phyloP scores from a whole-genome alignment of 2,888 invertebrate genomes.

The Synanthedon myopaeformis region DNA sequence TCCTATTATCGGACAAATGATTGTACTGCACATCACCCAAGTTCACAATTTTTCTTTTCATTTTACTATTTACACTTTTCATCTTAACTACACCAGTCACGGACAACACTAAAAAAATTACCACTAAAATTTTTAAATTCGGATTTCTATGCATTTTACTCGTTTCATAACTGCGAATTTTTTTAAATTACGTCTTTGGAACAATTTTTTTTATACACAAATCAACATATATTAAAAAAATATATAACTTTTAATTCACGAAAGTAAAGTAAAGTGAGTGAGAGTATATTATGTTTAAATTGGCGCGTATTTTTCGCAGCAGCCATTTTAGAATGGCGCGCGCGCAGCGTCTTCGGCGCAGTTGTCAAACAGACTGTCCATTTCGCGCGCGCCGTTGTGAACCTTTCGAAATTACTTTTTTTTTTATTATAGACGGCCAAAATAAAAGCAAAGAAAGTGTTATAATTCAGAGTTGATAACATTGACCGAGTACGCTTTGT shows the following conservation, averaged over 20 bases:
- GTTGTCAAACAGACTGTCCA: constrained; percentile 20
- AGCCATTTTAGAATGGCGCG: constrained; percentile 39
- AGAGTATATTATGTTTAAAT: constrained; percentile 28
- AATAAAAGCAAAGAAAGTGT: constrained; percentile 14
- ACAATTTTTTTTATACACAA: constrained; percentile 1
- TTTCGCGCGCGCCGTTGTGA: constrained; percentile 9
- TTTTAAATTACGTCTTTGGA: constrained; percentile 8
- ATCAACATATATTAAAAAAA: constrained; percentile 1
- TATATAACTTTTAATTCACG: background rate
- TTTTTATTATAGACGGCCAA: constrained; percentile 9
- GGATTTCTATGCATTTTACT: constrained; percentile 43
- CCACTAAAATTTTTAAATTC: constrained; percentile 28
- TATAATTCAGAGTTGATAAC: constrained; percentile 1
- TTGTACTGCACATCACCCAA: constrained; percentile 11
- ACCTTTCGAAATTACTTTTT: constrained; percentile 13
- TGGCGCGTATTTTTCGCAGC: constrained; percentile 36
- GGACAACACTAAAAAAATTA: constrained; percentile 25
- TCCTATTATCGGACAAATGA: constrained; percentile 10
- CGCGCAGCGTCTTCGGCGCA: constrained; percentile 27
- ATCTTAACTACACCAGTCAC: constrained; percentile 18
- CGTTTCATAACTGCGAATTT: constrained; percentile 9
- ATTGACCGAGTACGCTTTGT: constrained; percentile 3
- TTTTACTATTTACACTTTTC: constrained; percentile 11
- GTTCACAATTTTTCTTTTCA: constrained; percentile 23
- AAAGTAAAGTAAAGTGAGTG: background rate